Evolutionary conservation across 2,113 vertebrate species (phyloP).

Genomic region (Pogona vitticeps): DNA sequence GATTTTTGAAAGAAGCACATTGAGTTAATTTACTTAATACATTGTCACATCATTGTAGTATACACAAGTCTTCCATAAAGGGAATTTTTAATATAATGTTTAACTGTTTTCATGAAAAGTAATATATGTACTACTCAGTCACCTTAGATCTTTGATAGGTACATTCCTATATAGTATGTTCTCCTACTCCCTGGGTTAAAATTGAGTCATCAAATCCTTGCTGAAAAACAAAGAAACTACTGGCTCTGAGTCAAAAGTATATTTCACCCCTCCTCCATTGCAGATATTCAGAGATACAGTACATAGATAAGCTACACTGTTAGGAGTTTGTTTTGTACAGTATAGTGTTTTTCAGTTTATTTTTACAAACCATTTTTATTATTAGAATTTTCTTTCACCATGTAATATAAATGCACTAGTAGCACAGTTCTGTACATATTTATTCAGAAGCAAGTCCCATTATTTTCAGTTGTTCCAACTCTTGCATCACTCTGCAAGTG

Average conservation of each 20-base stretch:
- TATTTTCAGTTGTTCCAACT: not conserved
- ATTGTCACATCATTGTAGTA: not conserved
- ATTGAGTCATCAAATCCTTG: not conserved
- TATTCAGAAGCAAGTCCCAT: not conserved
- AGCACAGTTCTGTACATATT: not conserved
- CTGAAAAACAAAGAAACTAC: not conserved
- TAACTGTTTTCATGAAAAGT: not conserved
- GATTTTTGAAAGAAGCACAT: constrained; percentile 11
- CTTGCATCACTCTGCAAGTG: no score
- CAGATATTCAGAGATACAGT: not conserved
- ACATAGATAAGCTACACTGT: not conserved
- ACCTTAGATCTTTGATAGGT: not conserved
- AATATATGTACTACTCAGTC: not conserved
- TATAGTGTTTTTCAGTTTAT: not conserved
- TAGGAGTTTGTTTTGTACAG: not conserved
- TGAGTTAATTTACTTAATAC: not conserved
- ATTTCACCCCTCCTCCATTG: not conserved
- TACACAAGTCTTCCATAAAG: not conserved
- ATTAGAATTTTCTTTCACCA: not conserved
- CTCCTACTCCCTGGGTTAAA: not conserved
- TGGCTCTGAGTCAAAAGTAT: not conserved
- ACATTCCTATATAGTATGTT: not conserved
- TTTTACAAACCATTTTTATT: not conserved
- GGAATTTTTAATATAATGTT: not conserved
- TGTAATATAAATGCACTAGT: not conserved